These are phyloP conservation scores for Heteronetta atricapilla DNA, from an alignment of 2,113 vertebrate genomes.

Conservation along the genomic window DNA sequence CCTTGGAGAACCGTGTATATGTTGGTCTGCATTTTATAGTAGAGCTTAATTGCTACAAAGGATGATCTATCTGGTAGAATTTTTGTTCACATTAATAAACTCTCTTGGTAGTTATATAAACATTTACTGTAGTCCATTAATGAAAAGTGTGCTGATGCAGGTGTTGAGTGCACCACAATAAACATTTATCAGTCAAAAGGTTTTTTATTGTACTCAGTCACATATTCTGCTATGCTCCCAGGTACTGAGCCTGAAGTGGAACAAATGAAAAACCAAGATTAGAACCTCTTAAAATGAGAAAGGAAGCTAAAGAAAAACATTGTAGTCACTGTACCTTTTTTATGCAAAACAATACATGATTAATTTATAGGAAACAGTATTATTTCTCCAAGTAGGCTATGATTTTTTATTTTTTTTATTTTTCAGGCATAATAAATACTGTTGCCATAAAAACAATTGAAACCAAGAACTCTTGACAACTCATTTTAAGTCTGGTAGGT, in stretches of 20 bases:
- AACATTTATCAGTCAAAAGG: slow-evolving; percentile 20
- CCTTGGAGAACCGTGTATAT: slow-evolving; percentile 9
- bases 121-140: slow-evolving; percentile 51
- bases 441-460: slow-evolving; percentile 50
- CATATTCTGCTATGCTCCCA: slow-evolving; percentile 2
- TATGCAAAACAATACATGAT: not conserved
- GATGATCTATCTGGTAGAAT: slow-evolving; percentile 18
- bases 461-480: slow-evolving; percentile 50
- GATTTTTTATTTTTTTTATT: not conserved
- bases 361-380: not conserved
- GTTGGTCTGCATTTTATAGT: slow-evolving; percentile 3
- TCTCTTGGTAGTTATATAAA: slow-evolving; percentile 56
- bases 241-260: not conserved
- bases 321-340: not conserved
- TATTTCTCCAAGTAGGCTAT: not conserved
- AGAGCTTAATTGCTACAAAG: slow-evolving; percentile 45
- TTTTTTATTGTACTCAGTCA: slow-evolving; percentile 41
- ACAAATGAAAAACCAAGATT: not conserved
- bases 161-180: slow-evolving; percentile 38
- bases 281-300: slow-evolving; percentile 11
- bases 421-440: slow-evolving; percentile 46
- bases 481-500: slow-evolving; percentile 52
- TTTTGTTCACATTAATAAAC: slow-evolving; percentile 45
- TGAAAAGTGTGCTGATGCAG: slow-evolving; percentile 36
- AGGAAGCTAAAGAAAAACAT: not conserved